phyloP scores from a whole-genome alignment of 2,113 vertebrate species.

The Carassius gibelio region DNA sequence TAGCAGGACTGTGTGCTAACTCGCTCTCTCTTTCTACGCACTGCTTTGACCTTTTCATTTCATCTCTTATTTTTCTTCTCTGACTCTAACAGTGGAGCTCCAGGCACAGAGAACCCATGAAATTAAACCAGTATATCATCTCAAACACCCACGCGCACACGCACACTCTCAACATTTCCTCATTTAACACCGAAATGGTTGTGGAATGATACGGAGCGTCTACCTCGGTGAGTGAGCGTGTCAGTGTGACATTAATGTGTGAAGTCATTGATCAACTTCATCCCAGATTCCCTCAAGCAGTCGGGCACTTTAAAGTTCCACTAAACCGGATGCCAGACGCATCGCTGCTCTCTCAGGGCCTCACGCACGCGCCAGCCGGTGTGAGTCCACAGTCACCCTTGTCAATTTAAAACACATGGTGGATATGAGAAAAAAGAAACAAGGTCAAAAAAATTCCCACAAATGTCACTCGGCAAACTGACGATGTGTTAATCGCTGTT shows the following conservation, averaged over 20 bases:
- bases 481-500: conserved; percentile 10
- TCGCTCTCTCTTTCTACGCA: background rate
- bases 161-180: conserved; percentile 20
- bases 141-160: background rate
- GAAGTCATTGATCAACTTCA: conserved; percentile 48
- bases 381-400: conserved; percentile 2
- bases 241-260: conserved; percentile 21
- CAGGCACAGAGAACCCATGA: conserved; percentile 25
- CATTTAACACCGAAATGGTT: conserved; percentile 29
- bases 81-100: conserved; percentile 2
- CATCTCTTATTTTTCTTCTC: conserved; percentile 29
- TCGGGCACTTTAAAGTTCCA: conserved; percentile 44
- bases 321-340: conserved; percentile 12
- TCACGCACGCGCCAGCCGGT: background rate
- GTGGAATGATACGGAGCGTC: conserved; percentile 12
- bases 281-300: conserved; percentile 49
- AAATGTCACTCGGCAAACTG: conserved; percentile 3
- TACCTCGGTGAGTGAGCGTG: conserved; percentile 20
- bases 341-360: background rate
- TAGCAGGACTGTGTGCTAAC: background rate
- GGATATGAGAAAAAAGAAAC: background rate
- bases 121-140: conserved; percentile 55
- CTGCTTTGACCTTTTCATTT: conserved; percentile 40
- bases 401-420: conserved; percentile 31
- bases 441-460: conserved; percentile 23